Percentiles rank a stretch among this genome's conserved stretches.
Evolutionary conservation across 2,888 invertebrate genomes (phyloP).

Genomic region (Lepidonotus clava): DNA sequence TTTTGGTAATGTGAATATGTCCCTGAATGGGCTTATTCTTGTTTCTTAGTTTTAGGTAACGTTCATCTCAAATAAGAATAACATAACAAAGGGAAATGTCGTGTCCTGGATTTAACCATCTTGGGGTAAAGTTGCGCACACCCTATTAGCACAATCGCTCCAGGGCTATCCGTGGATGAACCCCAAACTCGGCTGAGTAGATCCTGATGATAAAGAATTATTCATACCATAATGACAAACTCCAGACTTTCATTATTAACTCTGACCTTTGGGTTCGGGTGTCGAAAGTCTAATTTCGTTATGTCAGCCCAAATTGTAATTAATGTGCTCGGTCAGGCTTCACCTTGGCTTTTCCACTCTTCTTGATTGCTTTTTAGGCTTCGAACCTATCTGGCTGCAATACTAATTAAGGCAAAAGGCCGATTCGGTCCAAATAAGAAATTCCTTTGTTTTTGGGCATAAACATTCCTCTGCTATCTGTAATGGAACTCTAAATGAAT

Average conservation of each 20-base stretch:
- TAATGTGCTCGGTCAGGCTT: slow-evolving; percentile 17
- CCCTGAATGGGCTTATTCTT: too few relatives aligned
- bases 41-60: too few relatives aligned
- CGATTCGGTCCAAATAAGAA: background rate
- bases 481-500: too few relatives aligned
- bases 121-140: too few relatives aligned
- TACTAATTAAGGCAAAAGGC: background rate
- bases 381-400: background rate
- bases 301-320: slow-evolving; percentile 46
- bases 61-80: too few relatives aligned
- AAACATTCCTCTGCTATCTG: slow-evolving; percentile 39
- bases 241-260: slow-evolving; percentile 41
- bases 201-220: slow-evolving; percentile 29
- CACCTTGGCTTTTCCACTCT: background rate
- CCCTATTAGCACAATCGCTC: background rate
- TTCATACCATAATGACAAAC: slow-evolving; percentile 38
- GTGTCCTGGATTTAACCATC: too few relatives aligned
- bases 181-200: background rate
- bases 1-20: too few relatives aligned
- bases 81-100: too few relatives aligned
- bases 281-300: slow-evolving; percentile 45
- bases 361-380: slow-evolving; percentile 42
- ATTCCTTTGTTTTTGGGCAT: background rate
- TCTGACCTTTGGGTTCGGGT: slow-evolving; percentile 30
- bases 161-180: background rate